Evolutionary conservation across 2,888 invertebrate genomes (phyloP), one percentile per base, ranked within the genome.

Genomic region (Helobdella robusta): DNA sequence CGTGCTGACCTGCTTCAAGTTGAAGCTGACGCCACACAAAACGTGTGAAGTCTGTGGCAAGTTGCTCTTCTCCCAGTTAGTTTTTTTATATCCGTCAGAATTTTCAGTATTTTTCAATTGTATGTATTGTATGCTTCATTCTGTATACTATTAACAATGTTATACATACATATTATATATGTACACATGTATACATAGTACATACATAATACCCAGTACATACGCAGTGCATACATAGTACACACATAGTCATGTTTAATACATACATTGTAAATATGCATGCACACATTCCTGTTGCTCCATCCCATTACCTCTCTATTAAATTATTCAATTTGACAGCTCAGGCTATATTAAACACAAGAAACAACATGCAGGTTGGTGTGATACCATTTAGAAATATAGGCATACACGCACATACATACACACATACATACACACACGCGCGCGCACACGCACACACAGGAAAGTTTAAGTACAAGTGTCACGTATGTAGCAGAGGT

Each of bases 331-430:
- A n/a, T n/a, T n/a, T n/a, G n/a, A 3, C 62, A 70, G 59, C 48
- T 70, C 69, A 8, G 70, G 70, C 11, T 70, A 67, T 56, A n/a
- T 68, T 25, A 70, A 70, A 35, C 70, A 70, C 64, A 68, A 68
- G 65, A 68, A 64, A n/a, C 68, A 68, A 30, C 70, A 70, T 35
- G 64, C 56, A 2, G n/a, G n/a, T n/a, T n/a, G n/a, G n/a, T n/a
- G n/a, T 15, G 18, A 15, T 11, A 18, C 44, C 44, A 44, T 11
- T 44, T 44, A n/a, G n/a, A n/a, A n/a, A n/a, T 44, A 44, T 20
- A 52, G n/a, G 15, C 18, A 52, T 44, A 15, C 18, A 15, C 44
- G 15, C 18, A 15, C 18, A 15, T 44, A 15, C 44, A 15, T 18
- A 15, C 15, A 44, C 18, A 15, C 18, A 18, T 44, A 44, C 15